Conservation (phyloP, 2,113 vertebrate genomes). For the Alectura lathami region DNA sequence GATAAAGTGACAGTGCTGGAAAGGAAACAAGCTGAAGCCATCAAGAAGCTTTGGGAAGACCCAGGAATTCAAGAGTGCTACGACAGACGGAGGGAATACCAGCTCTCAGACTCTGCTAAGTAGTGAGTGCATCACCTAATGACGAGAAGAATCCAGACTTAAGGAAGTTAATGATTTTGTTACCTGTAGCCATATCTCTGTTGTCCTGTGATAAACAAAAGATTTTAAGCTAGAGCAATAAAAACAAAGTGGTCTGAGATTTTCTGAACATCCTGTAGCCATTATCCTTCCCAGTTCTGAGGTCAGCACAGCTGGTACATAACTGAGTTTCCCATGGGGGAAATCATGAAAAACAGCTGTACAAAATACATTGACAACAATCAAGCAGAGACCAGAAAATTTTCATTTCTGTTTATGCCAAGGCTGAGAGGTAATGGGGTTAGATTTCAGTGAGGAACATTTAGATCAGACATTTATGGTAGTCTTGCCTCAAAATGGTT, state of each 20-base stretch:
- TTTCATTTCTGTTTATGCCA: not conserved
- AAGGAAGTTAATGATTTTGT: not conserved
- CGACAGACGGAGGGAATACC: conserved; percentile 82
- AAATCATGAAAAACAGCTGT: not conserved
- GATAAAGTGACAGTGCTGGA: conserved; percentile 79
- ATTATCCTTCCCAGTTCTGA: not conserved
- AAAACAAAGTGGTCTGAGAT: not conserved
- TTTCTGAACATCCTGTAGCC: not conserved
- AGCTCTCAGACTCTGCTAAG: conserved; percentile 88
- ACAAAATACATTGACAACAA: not conserved
- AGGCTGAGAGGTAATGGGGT: not conserved
- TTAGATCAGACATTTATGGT: not conserved
- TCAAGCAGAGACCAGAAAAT: not conserved
- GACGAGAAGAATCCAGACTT: not conserved
- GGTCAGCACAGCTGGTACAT: not conserved
- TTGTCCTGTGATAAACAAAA: not conserved
- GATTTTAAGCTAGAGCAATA: not conserved
- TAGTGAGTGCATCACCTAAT: conserved; percentile 75
- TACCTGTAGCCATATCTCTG: not conserved
- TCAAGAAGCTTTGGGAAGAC: conserved; percentile 84
- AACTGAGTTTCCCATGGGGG: not conserved
- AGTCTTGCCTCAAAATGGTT: not conserved
- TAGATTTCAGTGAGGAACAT: not conserved
- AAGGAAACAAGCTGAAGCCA: conserved; percentile 70
- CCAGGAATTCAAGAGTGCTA: conserved; percentile 84